Conservation (phyloP, 2,797 vertebrate species). For the Eleutherodactylus coqui region DNA sequence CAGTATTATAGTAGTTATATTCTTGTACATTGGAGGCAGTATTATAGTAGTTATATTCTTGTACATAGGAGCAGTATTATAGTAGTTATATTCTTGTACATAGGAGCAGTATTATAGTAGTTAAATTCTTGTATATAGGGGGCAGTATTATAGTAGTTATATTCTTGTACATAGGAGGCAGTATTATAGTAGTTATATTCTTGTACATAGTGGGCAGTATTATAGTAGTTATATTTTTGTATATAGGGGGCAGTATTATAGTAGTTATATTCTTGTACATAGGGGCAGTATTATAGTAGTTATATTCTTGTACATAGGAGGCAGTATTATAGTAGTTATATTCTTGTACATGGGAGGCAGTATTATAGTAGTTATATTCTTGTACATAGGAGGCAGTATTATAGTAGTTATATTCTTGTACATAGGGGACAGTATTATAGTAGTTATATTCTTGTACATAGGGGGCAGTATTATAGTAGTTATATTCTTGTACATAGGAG, state of each 20-base stretch:
- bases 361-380: conserved; percentile 8
- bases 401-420: conserved; percentile 17
- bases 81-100: background rate
- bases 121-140: background rate
- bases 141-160: background rate
- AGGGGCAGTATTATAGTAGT: background rate
- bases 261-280: background rate
- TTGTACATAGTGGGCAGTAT: background rate
- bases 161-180: background rate
- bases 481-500: background rate
- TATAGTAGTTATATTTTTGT: background rate
- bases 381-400: background rate
- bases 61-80: background rate
- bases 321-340: too few species aligned
- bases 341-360: too few species aligned
- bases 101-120: background rate
- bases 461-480: conserved; percentile 3
- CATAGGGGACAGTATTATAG: background rate
- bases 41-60: background rate
- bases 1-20: background rate
- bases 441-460: background rate
- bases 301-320: background rate
- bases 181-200: background rate
- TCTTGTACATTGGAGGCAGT: background rate
- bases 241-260: background rate